phyloP scores from a whole-genome alignment of 2,888 invertebrate species.

The Cenopis cana region DNA sequence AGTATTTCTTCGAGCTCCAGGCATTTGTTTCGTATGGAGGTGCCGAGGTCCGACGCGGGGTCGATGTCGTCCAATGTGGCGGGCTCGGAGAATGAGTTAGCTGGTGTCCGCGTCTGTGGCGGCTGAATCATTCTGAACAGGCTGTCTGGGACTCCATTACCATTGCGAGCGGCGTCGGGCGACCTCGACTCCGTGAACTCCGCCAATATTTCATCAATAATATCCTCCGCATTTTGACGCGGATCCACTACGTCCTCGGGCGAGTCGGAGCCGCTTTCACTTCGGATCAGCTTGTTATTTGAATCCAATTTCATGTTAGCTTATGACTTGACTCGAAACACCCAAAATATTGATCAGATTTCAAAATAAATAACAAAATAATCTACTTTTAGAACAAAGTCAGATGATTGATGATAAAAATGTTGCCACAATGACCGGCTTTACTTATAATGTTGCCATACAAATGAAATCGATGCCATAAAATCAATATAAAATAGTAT shows the following conservation, averaged over 20 bases:
- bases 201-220: slow-evolving; percentile 80
- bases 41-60: slow-evolving; percentile 79
- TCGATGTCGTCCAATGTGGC: slow-evolving; percentile 80
- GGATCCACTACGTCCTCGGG: slow-evolving; percentile 77
- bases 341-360: slow-evolving; percentile 63
- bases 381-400: slow-evolving; percentile 51
- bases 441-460: slow-evolving; percentile 40
- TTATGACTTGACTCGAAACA: slow-evolving; percentile 32
- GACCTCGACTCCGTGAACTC: slow-evolving; percentile 78
- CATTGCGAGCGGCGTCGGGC: slow-evolving; percentile 66
- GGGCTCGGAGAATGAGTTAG: slow-evolving; percentile 78
- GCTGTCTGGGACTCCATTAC: slow-evolving; percentile 72
- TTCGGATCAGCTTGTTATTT: slow-evolving; percentile 80
- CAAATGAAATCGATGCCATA: not conserved
- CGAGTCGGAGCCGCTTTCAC: slow-evolving; percentile 72
- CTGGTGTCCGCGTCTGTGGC: slow-evolving; percentile 76
- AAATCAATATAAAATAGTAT: not conserved
- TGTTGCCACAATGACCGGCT: slow-evolving; percentile 57
- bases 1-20: slow-evolving; percentile 81
- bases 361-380: slow-evolving; percentile 74
- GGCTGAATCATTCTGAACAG: slow-evolving; percentile 77
- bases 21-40: slow-evolving; percentile 81
- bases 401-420: slow-evolving; percentile 72
- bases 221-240: slow-evolving; percentile 79
- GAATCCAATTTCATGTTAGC: slow-evolving; percentile 80